Evolutionary conservation across 2,888 invertebrate species (phyloP), one percentile per base, ranked within the genome.

Genomic region (Drosophila leonis): DNA sequence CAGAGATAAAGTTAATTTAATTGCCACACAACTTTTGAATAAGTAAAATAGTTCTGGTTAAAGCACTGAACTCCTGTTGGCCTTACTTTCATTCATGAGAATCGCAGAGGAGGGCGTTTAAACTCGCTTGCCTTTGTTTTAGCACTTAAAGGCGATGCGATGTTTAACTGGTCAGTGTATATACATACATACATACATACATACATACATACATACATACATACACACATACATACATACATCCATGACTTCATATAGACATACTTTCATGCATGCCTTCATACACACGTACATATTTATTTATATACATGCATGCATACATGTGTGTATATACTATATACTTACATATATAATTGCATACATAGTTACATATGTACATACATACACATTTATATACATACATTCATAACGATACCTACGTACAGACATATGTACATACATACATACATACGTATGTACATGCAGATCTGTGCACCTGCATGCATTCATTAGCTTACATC

Each of bases 1-100:
- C 35, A 35, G 24, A 52, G 51, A 33, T 52, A 52, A 52, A 39
- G 54, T 54, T 54, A 18, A 54, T 29, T 54, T 39, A 54, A 39
- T 54, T 39, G n/a, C 8, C n/a, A 39, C 54, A n/a, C 15, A 54
- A 54, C 39, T 39, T 54, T 24, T 52, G 13, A 52, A 52, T 52
- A 52, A 52, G 35, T 52, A 20, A 49, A 49, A 31, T 33, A 20
- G 18, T 31, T 49, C 12, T 8, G 20, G 18, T 20, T 39, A 5
- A n/a, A 27, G n/a, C 37, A 27, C 15, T 5, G 5, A 10, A 12
- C n/a, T 37, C 12, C 54, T 27, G 27, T 12, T 33, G 20, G 8
- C 27, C 9, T 37, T 15, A n/a, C 52, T 10, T 15, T 10, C 6
- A 52, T 54, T 39, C 15, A 52, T 27, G 54, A 39, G 39, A 54